Evolutionary conservation across 2,797 vertebrate genomes (phyloP).

Genomic region (Bradypodion ventrale): DNA sequence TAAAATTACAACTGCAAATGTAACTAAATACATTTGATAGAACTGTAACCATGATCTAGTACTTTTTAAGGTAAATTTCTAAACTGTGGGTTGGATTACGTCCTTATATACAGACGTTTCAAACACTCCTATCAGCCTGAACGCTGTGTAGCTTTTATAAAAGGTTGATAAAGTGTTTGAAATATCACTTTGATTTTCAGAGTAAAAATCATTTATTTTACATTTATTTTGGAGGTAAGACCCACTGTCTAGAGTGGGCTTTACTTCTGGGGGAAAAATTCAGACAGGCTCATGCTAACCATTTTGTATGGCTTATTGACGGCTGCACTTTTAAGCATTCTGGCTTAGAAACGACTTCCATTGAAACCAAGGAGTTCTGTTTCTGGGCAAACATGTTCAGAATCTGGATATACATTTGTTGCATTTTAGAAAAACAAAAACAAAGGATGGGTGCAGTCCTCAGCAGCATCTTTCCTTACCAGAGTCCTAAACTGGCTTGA

Average conservation of each 20-base stretch:
- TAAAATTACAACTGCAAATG: not conserved
- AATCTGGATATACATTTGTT: not conserved
- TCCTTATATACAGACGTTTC: not conserved
- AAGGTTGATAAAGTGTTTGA: too few relatives aligned
- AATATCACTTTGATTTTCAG: not conserved
- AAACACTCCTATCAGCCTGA: not conserved
- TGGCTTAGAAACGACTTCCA: not conserved
- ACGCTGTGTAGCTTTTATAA: too few relatives aligned
- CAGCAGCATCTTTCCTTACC: slow-evolving; percentile 21
- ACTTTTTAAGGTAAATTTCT: not conserved
- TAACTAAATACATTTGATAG: not conserved
- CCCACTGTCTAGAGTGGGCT: not conserved
- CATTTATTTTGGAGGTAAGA: not conserved
- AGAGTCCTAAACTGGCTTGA: slow-evolving; percentile 42
- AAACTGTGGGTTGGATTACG: not conserved
- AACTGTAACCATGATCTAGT: not conserved
- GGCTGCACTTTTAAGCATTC: not conserved
- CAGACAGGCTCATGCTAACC: not conserved
- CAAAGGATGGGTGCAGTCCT: not conserved
- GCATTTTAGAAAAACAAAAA: not conserved
- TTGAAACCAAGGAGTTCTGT: not conserved
- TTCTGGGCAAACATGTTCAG: not conserved
- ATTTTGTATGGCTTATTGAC: not conserved
- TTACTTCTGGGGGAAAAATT: not conserved
- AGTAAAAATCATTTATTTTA: not conserved